Conservation (phyloP, 2,888 invertebrate species). For the Creontiades dilutus region DNA sequence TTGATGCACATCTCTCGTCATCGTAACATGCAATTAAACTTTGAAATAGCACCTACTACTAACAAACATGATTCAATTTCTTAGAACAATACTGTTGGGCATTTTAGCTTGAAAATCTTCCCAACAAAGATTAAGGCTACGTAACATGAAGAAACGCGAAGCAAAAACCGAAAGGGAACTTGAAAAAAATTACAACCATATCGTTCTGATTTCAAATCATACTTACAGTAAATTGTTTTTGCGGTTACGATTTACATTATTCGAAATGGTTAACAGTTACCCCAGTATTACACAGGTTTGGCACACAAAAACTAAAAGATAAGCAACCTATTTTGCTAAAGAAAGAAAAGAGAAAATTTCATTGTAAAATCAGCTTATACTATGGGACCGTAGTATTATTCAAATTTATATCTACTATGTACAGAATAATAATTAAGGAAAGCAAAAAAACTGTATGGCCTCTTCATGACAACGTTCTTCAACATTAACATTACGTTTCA, state of each 20-base stretch:
- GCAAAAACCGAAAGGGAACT: not conserved
- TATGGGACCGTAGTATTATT: conserved; percentile 8
- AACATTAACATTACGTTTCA: not conserved
- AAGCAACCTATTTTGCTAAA: conserved; percentile 22
- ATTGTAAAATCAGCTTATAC: not conserved
- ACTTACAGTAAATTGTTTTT: conserved; percentile 8
- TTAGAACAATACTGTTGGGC: not conserved
- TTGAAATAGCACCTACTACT: conserved; percentile 41
- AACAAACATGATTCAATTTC: conserved; percentile 16
- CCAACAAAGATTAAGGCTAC: not conserved
- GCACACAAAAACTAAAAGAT: conserved; percentile 38
- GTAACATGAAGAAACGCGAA: not conserved
- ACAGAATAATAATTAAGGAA: conserved; percentile 30
- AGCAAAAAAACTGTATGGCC: conserved; percentile 39
- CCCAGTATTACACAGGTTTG: conserved; percentile 39
- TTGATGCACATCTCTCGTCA: not conserved
- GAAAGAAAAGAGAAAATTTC: not conserved
- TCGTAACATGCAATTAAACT: conserved; percentile 27
- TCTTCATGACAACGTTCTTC: conserved; percentile 21
- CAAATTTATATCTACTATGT: not conserved
- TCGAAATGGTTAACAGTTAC: conserved; percentile 41
- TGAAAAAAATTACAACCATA: not conserved
- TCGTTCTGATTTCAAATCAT: not conserved
- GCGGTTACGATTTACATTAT: conserved; percentile 14
- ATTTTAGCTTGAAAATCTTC: not conserved